phyloP scores from a whole-genome alignment of 2,113 vertebrate genomes.

The Rhagologus leucostigma region DNA sequence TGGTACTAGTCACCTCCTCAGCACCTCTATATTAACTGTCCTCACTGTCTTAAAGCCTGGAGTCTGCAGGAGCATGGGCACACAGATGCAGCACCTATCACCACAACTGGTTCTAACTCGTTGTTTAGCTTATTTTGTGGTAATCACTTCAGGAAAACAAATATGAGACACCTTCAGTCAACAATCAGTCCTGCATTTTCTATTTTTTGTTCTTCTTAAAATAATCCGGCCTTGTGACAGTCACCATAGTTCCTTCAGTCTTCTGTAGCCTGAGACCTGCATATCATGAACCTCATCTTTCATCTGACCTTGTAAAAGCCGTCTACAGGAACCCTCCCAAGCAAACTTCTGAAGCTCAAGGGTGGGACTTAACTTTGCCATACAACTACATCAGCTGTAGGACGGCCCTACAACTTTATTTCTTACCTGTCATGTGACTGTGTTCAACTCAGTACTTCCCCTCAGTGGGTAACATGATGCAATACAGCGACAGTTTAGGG shows the following conservation, averaged over 20 bases:
- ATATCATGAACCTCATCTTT: background rate
- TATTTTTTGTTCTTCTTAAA: background rate
- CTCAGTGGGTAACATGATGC: rapidly evolving
- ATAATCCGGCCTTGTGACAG: background rate
- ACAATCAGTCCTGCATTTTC: background rate
- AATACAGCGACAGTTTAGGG: rapidly evolving
- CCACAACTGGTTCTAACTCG: background rate
- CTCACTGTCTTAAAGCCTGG: background rate
- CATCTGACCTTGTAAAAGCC: background rate
- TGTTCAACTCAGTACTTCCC: background rate
- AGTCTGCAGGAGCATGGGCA: background rate
- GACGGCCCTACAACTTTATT: background rate
- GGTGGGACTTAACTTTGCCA: too few relatives aligned
- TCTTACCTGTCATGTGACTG: background rate
- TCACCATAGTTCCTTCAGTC: background rate
- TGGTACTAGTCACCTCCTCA: background rate
- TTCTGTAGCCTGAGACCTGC: background rate
- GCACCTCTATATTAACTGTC: background rate
- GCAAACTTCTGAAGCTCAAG: background rate
- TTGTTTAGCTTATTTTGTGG: background rate
- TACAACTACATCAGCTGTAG: background rate
- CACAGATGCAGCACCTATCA: background rate
- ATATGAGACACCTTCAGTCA: background rate
- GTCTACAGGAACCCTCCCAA: background rate
- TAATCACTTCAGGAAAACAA: background rate